Conservation (phyloP, 2,888 invertebrate species). For the Drosophila multiciliata region DNA sequence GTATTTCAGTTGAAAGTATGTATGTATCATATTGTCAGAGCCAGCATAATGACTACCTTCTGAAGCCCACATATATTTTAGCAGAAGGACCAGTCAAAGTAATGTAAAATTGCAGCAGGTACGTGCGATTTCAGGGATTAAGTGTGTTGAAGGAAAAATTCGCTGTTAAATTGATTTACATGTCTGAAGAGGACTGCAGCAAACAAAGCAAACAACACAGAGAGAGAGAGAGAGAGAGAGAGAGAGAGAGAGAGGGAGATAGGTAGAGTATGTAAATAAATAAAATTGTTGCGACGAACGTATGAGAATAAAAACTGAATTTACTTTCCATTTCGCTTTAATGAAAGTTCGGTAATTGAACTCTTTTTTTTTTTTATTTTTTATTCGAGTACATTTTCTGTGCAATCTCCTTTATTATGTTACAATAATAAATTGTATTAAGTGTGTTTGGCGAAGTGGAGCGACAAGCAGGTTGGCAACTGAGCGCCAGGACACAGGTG, state of each 20-base stretch:
- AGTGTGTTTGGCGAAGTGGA: conserved; percentile 48
- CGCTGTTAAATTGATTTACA: conserved; percentile 58
- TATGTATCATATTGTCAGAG: not conserved
- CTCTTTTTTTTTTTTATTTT: conserved; percentile 31
- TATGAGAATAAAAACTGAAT: conserved; percentile 40
- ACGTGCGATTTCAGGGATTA: conserved; percentile 13
- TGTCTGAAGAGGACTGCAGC: conserved; percentile 47
- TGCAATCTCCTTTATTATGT: conserved; percentile 52
- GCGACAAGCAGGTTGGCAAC: conserved; percentile 19
- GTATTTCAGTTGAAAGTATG: not conserved
- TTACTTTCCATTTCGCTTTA: conserved; percentile 67
- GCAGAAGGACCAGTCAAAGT: not conserved
- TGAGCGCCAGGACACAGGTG: conserved; percentile 55
- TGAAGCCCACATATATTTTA: not conserved
- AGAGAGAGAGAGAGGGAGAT: not conserved
- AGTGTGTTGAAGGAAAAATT: conserved; percentile 23
- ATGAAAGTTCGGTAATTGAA: conserved; percentile 64
- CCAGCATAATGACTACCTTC: not conserved
- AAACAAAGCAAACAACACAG: conserved; percentile 2
- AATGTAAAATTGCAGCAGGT: conserved; percentile 22
- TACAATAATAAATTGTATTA: conserved; percentile 71
- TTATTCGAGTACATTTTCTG: conserved; percentile 12
- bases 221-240: not conserved
- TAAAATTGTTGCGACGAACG: conserved; percentile 10
- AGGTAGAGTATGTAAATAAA: conserved; percentile 12